Evolutionary conservation across 2,113 vertebrate genomes (phyloP), one percentile per base, ranked within the genome.

Genomic region (Scalopus aquaticus): DNA sequence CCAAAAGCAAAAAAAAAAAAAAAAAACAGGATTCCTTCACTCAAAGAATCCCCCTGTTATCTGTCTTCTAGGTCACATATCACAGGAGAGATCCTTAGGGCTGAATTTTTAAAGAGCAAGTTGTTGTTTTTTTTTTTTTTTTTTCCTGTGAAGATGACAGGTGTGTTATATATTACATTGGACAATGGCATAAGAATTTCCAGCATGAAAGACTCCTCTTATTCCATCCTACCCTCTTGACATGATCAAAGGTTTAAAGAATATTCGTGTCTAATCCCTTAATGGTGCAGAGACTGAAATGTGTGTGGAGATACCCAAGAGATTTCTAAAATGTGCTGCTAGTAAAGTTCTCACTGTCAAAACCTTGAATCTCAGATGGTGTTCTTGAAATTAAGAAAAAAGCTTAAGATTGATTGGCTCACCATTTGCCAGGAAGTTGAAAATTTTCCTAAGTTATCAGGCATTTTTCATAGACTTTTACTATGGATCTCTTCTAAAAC

Each of bases 101-200:
- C 72, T 90, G 96, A 92, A 92, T 96, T 97, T 98, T 97, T 90
- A 96, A 98, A 74, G 97, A 84, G 51, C 90, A 93, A 97, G 54
- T 87, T 84, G 95, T 20, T n/a, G n/a, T n/a, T n/a, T n/a, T n/a
- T n/a, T n/a, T n/a, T n/a, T n/a, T n/a, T n/a, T 95, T 44, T 96
- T 97, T 97, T 94, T 96, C 72, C 96, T 98, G 76, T 96, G 96
- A 98, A 97, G 81, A 97, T 97, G 97, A 97, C 97, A 97, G 96
- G 91, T 98, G 60, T 80, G 97, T 97, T 97, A 96, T 97, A 83
- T 98, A 97, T 96, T 85, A 73, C 3, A 20, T 93, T 96, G 96
- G 96, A 98, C 97, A 98, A 98, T 96, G 96, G 97, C 96, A 97
- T 91, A 96, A 95, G 96, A 94, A 97, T 97, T 98, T 98, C 94